Conservation (phyloP, 2,888 invertebrate genomes). For the Ormyrus labotus region DNA sequence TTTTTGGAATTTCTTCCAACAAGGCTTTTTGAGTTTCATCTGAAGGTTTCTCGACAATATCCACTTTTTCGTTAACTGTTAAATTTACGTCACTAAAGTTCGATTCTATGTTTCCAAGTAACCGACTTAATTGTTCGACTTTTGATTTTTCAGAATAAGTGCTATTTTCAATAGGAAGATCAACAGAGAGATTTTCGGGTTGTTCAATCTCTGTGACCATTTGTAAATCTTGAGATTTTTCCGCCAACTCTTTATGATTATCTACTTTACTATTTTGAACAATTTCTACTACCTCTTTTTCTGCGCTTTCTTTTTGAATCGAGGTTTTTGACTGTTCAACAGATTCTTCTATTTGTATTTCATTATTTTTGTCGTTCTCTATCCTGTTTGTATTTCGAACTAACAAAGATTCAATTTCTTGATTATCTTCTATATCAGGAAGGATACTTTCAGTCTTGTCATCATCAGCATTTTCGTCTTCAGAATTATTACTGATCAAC, state of each 20-base stretch:
- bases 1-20: conserved; percentile 49
- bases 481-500: conserved; percentile 21
- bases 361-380: conserved; percentile 34
- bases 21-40: conserved; percentile 45
- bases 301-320: conserved; percentile 34
- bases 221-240: conserved; percentile 10
- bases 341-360: conserved; percentile 12
- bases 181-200: conserved; percentile 45
- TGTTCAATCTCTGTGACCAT: conserved; percentile 57
- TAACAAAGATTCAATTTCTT: conserved; percentile 53
- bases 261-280: conserved; percentile 7
- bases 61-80: conserved; percentile 25
- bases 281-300: conserved; percentile 28
- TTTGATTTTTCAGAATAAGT: conserved; percentile 61
- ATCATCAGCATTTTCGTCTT: conserved; percentile 53
- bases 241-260: conserved; percentile 8
- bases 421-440: conserved; percentile 66
- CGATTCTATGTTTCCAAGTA: conserved; percentile 70
- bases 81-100: conserved; percentile 62
- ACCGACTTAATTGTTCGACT: conserved; percentile 69
- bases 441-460: conserved; percentile 68
- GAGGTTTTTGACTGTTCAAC: conserved; percentile 27
- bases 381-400: conserved; percentile 20
- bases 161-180: conserved; percentile 6
- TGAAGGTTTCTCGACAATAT: conserved; percentile 46